Base-by-base conservation (phyloP, 1,140 invertebrate genomes). In the Drosophila pandora region DNA sequence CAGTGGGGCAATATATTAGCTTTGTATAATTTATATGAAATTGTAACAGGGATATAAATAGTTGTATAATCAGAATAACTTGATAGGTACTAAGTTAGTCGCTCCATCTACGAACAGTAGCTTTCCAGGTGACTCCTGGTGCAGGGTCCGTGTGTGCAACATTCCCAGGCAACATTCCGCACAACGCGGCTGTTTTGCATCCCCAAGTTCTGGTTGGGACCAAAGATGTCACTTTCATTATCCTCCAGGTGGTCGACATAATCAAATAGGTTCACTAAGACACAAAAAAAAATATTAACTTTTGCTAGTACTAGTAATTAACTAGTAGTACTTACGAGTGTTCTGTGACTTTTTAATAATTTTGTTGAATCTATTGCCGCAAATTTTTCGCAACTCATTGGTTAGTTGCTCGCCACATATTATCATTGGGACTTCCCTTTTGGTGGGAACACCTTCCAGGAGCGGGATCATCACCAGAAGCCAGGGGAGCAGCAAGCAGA, bases 381-480 rank as follows among this genome's bases (percentile, higher is more conserved):
- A 37, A 37, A 12, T 10, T 7, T 12, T 10, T 3, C 34, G 3
- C 10, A 37, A 37, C 0, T 2, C 34, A 37, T 32, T 9, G 32
- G 8, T 8, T 9, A 32, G 32, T 2, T 8, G 8, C 2, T 32
- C 32, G 32, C 32, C 32, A 32, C 30, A 37, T 34, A 45, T 3
- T 28, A 2, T 12, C 17, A 10, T 45, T 64, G 22, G 3, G 5
- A 28, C 7, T 3, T 37, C 34, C 10, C 41, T 21, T 17, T 21
- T 4, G 41, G 13, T 12, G 41, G 41, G 2, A 6, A n/a, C 41
- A 17, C 41, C 41, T 8, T 13, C 57, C 28, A 69, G 64, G 3
- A 61, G 48, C 5, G 62, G 52, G 34, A 76, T n/a, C 12, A 59
- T 43, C 4, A 74, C 21, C 41, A 75, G 12, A 13, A 71, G 21